Percentiles rank a stretch among this genome's conserved stretches.
phyloP scores from a whole-genome alignment of 2,888 invertebrate genomes.

The Geophilus truncorum region DNA sequence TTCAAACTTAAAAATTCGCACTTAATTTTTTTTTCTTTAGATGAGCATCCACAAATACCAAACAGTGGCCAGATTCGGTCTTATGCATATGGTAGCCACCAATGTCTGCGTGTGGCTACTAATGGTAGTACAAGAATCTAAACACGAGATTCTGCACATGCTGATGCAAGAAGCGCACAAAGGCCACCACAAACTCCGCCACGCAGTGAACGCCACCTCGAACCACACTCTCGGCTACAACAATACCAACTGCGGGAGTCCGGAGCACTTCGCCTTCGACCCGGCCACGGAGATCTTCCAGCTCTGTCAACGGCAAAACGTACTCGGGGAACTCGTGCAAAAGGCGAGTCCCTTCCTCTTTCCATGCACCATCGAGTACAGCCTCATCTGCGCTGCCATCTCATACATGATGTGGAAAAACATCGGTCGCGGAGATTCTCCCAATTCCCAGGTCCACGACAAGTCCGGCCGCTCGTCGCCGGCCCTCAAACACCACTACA shows the following conservation, averaged over 20 bases:
- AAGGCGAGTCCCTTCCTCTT: slow-evolving; percentile 91
- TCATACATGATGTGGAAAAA: slow-evolving; percentile 96
- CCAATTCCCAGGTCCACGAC: neutral
- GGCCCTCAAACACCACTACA: slow-evolving; percentile 65
- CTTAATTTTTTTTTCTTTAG: slow-evolving; percentile 51
- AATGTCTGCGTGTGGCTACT: slow-evolving; percentile 96
- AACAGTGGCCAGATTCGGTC: slow-evolving; percentile 79
- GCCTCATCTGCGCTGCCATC: slow-evolving; percentile 88
- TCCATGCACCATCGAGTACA: slow-evolving; percentile 93
- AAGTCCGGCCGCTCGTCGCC: slow-evolving; percentile 29
- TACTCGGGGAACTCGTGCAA: slow-evolving; percentile 61
- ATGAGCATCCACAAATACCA: slow-evolving; percentile 63
- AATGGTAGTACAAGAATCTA: slow-evolving; percentile 89
- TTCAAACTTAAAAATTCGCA: neutral
- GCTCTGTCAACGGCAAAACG: slow-evolving; percentile 31
- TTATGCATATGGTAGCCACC: slow-evolving; percentile 99
- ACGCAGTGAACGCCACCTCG: no score
- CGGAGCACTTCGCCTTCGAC: neutral
- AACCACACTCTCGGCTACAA: neutral
- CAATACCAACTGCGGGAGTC: neutral
- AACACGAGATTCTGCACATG: slow-evolving; percentile 79
- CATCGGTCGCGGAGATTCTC: slow-evolving; percentile 49
- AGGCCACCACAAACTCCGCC: neutral
- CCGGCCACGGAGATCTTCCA: slow-evolving; percentile 1
- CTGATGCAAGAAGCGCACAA: slow-evolving; percentile 23